phyloP scores from a whole-genome alignment of 2,888 invertebrate species.

The Blastobasis lacticolella region DNA sequence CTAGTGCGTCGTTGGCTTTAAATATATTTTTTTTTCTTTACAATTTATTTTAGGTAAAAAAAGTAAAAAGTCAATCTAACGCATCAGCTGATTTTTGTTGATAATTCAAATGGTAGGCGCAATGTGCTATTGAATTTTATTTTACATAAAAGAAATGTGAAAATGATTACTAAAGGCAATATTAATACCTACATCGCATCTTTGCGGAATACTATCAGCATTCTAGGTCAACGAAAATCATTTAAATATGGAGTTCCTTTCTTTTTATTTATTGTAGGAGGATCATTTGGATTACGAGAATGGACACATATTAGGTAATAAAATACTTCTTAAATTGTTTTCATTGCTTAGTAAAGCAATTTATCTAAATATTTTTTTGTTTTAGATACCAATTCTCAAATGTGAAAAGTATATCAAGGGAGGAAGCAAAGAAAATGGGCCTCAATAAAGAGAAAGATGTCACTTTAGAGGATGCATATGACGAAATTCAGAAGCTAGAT shows the following conservation, averaged over 20 bases:
- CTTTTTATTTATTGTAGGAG: slow-evolving; percentile 80
- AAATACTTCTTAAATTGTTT: background rate
- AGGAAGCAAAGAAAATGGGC: slow-evolving; percentile 79
- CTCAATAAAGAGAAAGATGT: slow-evolving; percentile 79
- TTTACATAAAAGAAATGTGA: background rate
- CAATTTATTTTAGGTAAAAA: no score
- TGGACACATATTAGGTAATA: slow-evolving; percentile 81
- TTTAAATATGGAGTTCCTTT: slow-evolving; percentile 82
- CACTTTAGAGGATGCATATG: slow-evolving; percentile 82
- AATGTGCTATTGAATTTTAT: no score
- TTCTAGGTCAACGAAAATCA: slow-evolving; percentile 71
- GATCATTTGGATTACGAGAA: slow-evolving; percentile 83
- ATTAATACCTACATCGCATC: slow-evolving; percentile 9
- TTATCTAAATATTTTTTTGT: slow-evolving; percentile 1
- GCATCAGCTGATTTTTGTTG: no score
- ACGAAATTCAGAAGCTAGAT: slow-evolving; percentile 81
- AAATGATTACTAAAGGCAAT: slow-evolving; percentile 19
- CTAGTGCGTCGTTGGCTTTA: no score
- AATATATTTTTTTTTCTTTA: no score
- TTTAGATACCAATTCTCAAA: slow-evolving; percentile 75
- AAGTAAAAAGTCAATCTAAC: no score
- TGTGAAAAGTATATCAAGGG: slow-evolving; percentile 72
- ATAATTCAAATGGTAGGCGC: no score
- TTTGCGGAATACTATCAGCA: slow-evolving; percentile 8
- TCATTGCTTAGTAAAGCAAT: no score